Conservation (phyloP, 2,113 vertebrate genomes). For the Myanophis thanlyinensis region DNA sequence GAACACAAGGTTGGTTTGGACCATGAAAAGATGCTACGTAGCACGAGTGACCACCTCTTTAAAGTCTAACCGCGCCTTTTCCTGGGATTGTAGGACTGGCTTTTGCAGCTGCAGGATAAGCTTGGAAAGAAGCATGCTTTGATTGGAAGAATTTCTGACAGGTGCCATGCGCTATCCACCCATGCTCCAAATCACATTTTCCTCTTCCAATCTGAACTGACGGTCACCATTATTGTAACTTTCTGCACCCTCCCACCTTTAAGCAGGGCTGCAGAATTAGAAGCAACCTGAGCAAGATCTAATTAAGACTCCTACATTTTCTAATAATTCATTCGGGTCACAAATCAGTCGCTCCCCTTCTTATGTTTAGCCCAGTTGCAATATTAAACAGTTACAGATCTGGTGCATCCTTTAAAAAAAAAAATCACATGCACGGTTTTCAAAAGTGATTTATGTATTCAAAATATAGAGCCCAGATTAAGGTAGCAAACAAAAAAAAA, state of each 20-base stretch:
- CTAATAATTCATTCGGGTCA: constrained; percentile 4
- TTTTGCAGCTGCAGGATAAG: not conserved
- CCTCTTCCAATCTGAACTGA: not conserved
- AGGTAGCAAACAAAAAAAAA: not conserved
- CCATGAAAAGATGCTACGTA: not conserved
- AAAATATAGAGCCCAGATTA: not conserved
- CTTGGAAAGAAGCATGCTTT: not conserved
- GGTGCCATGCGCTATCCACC: not conserved
- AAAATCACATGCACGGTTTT: not conserved
- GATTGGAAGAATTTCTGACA: not conserved
- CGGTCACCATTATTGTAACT: not conserved
- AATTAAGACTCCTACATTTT: not conserved
- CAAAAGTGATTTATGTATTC: not conserved
- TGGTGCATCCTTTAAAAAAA: not conserved
- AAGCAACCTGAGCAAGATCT: not conserved
- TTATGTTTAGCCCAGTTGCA: not conserved
- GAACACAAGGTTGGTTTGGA: not conserved
- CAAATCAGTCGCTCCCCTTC: not conserved
- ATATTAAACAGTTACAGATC: not conserved
- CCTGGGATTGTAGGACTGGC: not conserved
- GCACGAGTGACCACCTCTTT: not conserved
- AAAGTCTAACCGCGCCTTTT: not conserved
- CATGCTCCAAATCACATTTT: not conserved
- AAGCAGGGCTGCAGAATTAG: not conserved
- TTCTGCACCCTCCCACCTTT: not conserved